Conservation (phyloP, 2,797 vertebrate genomes). For the Mus caroli region DNA sequence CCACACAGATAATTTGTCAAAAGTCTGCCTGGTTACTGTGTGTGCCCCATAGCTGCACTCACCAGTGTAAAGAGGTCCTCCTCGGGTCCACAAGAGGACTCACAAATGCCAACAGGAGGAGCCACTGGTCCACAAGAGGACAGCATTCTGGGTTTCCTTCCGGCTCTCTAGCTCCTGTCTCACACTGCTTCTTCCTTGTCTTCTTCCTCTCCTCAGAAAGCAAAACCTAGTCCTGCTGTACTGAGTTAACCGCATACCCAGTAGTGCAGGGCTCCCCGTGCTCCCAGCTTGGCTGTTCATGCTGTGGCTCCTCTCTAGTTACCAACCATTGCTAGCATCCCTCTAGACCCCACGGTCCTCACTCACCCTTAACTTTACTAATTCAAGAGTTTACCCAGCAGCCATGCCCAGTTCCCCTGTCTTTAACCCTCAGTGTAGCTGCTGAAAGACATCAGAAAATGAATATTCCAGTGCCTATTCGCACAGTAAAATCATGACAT, state of each 20-base stretch:
- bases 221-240: not conserved
- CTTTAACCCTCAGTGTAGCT: not conserved
- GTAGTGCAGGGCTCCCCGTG: not conserved
- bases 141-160: not conserved
- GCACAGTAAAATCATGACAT: not conserved
- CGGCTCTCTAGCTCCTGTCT: not conserved
- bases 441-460: not conserved
- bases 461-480: not conserved
- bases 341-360: not conserved
- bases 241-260: not conserved
- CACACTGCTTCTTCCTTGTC: not conserved
- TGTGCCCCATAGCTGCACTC: not conserved
- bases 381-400: not conserved
- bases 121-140: not conserved
- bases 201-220: not conserved
- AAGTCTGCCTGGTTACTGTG: not conserved
- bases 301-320: not conserved
- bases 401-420: not conserved
- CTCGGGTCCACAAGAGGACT: not conserved
- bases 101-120: not conserved
- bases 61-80: not conserved
- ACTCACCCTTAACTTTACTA: not conserved
- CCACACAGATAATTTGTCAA: not conserved
- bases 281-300: not conserved
- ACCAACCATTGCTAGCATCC: not conserved